phyloP scores from a whole-genome alignment of 2,113 vertebrate species.

The Zosterops japonicus region DNA sequence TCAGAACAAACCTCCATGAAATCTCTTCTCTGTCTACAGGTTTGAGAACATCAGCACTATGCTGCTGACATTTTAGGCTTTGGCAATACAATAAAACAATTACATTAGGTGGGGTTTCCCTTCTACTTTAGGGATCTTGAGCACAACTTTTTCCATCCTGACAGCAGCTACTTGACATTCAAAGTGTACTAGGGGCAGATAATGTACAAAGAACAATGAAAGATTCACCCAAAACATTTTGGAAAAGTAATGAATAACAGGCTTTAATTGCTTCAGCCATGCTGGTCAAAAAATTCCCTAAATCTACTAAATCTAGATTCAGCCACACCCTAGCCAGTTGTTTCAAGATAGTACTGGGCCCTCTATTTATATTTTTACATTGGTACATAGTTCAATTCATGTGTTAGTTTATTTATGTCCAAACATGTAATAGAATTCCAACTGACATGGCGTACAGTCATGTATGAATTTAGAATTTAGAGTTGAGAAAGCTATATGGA shows the following conservation, averaged over 20 bases:
- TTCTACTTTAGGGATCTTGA: neutral
- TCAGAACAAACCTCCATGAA: neutral
- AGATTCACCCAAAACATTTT: neutral
- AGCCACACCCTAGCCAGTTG: neutral
- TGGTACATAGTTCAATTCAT: neutral
- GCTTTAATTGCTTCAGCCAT: neutral
- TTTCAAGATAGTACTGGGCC: neutral
- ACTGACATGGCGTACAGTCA: neutral
- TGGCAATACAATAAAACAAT: slow-evolving; percentile 18
- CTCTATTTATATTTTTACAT: neutral
- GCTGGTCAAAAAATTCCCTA: neutral
- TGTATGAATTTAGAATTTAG: neutral
- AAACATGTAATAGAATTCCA: neutral
- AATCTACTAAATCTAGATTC: neutral
- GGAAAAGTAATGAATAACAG: neutral
- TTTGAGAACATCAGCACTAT: neutral
- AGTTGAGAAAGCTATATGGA: neutral
- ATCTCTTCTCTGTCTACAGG: neutral
- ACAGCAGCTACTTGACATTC: slow-evolving; percentile 14
- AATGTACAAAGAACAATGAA: neutral
- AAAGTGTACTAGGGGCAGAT: neutral
- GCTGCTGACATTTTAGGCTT: neutral
- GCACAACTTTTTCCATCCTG: slow-evolving; percentile 37
- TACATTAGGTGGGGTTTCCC: slow-evolving; percentile 25
- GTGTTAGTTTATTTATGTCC: neutral